Evolutionary conservation across 92 coral and sea anemone species (phyloP), one percentile per base, ranked within the genome.

Genomic region (Chrysogorgia sp.): DNA sequence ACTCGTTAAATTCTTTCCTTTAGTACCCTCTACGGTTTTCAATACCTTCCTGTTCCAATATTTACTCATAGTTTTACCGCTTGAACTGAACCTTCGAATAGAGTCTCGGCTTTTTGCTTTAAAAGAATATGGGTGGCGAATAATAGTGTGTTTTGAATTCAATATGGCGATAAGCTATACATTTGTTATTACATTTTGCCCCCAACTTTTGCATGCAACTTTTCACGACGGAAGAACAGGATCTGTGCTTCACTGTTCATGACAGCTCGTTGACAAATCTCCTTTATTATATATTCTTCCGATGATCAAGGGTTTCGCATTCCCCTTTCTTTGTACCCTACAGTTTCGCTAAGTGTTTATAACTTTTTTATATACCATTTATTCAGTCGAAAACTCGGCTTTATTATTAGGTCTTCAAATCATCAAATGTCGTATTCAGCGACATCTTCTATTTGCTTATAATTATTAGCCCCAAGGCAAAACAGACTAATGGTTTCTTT

Each of bases 251-350:
- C 31, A 67, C 43, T 37, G 43, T 37, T 40, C 40, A 26, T 69
- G 58, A 69, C 76, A 69, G 76, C 56, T 67, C 49, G 76, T 69
- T 69, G 76, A 40, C 34, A 43, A 7, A 20, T 69, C n/a, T n/a
- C n/a, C n/a, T 35, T 37, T 69, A 45, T 24, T 26, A n/a, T 9
- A 69, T 45, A 23, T 69, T 69, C 60, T 49, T 69, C 61, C 61
- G 60, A 69, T n/a, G n/a, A 47, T 47, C 10, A 7, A 15, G 2
- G 2, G 15, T 15, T 15, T n/a, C 2, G 15, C 53, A 6, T 47
- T n/a, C n/a, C 10, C 10, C n/a, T 12, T 37, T 37, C 43, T 12
- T 37, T 12, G 43, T 37, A 37, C 43, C 43, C 12, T 37, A 15
- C n/a, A 47, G 2, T 47, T 15, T 6, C n/a, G 14, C n/a, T 47